Conservation (phyloP, 2,888 invertebrate species). For the Trichogramma dendrolimi region DNA sequence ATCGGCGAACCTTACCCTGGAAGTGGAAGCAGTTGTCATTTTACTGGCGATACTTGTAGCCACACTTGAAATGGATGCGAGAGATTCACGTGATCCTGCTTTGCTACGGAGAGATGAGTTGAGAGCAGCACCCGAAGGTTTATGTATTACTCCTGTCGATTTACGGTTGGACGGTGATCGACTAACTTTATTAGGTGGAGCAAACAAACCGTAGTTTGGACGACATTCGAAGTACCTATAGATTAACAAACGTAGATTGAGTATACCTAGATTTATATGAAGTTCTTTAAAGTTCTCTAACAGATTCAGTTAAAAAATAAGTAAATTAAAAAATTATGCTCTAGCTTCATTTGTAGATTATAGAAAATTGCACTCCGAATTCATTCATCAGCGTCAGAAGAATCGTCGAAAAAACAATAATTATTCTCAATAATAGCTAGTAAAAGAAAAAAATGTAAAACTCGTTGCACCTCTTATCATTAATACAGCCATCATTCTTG, state of each 20-base stretch:
- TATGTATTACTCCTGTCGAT: conserved; percentile 63
- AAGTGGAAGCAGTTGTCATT: conserved; percentile 60
- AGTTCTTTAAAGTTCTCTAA: too few relatives aligned
- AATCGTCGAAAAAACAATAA: too few relatives aligned
- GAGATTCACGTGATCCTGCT: conserved; percentile 80
- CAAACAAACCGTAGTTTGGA: conserved; percentile 88
- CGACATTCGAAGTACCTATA: conserved; percentile 89
- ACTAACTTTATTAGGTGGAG: conserved; percentile 85
- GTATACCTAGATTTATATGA: too few relatives aligned
- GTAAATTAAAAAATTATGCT: too few relatives aligned
- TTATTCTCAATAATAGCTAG: neutral
- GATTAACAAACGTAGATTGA: conserved; percentile 1
- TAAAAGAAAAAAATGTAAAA: neutral
- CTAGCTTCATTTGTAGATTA: too few relatives aligned
- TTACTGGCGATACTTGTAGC: conserved; percentile 48
- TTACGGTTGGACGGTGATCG: conserved; percentile 74
- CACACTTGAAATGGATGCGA: conserved; percentile 58
- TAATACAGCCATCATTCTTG: conserved; percentile 94
- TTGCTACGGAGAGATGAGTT: conserved; percentile 60
- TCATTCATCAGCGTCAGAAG: too few relatives aligned
- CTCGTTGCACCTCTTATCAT: conserved; percentile 74
- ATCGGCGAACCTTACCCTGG: conserved; percentile 69
- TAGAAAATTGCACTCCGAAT: too few relatives aligned
- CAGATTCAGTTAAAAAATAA: too few relatives aligned
- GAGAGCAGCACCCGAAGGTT: conserved; percentile 59